Evolutionary conservation across 2,888 invertebrate genomes (phyloP).

Genomic region (Seira musarum): DNA sequence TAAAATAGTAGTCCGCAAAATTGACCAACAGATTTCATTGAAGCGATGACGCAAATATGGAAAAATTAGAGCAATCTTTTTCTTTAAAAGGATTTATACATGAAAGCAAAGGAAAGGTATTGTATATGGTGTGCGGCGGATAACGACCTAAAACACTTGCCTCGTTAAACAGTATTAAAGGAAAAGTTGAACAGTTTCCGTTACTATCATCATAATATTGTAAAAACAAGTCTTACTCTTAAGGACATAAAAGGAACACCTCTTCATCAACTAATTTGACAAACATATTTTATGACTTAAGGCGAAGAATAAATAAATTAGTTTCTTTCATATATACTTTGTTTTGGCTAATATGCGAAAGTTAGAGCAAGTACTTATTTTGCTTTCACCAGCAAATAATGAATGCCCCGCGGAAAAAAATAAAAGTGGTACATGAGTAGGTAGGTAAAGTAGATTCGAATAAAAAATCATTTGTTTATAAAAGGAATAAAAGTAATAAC

Average conservation of each 20-base stretch:
- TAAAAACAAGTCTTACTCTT: background rate
- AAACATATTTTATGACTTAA: background rate
- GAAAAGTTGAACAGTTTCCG: background rate
- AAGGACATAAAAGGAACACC: background rate
- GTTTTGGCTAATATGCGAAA: background rate
- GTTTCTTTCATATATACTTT: background rate
- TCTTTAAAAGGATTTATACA: too few relatives aligned
- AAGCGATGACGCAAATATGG: too few relatives aligned
- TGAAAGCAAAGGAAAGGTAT: too few relatives aligned
- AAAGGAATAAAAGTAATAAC: too few relatives aligned
- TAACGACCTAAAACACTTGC: too few relatives aligned
- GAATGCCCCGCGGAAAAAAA: background rate
- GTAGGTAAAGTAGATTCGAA: background rate
- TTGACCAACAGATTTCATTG: slow-evolving; percentile 51
- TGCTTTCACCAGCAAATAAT: background rate
- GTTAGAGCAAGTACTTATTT: background rate
- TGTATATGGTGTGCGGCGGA: too few relatives aligned
- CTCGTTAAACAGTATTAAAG: too few relatives aligned
- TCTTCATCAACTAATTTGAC: background rate
- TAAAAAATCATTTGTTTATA: background rate
- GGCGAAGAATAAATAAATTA: background rate
- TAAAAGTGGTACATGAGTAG: background rate
- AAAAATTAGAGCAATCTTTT: too few relatives aligned
- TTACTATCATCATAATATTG: background rate
- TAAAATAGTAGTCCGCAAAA: slow-evolving; percentile 47